phyloP scores from a whole-genome alignment of 2,113 vertebrate species.

The Gnathonemus echidnorhynchus region DNA sequence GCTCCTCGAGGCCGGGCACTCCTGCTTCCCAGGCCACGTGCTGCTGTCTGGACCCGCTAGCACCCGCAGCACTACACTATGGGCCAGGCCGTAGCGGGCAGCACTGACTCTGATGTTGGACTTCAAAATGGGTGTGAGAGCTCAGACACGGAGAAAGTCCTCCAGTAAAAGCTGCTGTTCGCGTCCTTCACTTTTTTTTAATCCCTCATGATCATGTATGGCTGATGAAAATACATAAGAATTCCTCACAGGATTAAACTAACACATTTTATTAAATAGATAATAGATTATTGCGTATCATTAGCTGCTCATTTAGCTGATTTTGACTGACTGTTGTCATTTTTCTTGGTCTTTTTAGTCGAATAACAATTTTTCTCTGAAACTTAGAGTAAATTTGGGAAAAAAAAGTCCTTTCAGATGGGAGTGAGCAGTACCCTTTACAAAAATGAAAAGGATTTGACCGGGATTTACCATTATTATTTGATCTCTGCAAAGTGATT shows the following conservation, averaged over 20 bases:
- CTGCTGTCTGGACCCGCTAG: neutral
- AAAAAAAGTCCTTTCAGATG: conserved; percentile 13
- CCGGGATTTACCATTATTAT: conserved; percentile 18
- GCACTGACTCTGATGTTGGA: neutral
- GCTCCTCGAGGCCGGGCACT: neutral
- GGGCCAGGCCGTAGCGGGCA: neutral
- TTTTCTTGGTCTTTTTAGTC: neutral
- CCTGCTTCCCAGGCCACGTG: neutral
- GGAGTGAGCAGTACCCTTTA: conserved; percentile 3
- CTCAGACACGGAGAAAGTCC: neutral
- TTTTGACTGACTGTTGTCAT: neutral
- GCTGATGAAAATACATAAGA: neutral
- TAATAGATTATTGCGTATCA: neutral
- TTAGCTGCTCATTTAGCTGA: neutral
- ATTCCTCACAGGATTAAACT: neutral
- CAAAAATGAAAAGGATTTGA: conserved; percentile 30
- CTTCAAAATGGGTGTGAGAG: neutral
- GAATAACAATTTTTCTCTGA: neutral
- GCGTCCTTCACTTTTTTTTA: neutral
- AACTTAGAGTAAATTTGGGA: conserved; percentile 25
- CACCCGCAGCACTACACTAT: neutral
- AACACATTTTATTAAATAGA: neutral
- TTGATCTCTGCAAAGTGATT: conserved; percentile 8
- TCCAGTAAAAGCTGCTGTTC: neutral
- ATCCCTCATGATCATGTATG: neutral